These are phyloP conservation scores for Deroplatys truncata DNA, from an alignment of 2,888 invertebrate species.

Conservation along the genomic window DNA sequence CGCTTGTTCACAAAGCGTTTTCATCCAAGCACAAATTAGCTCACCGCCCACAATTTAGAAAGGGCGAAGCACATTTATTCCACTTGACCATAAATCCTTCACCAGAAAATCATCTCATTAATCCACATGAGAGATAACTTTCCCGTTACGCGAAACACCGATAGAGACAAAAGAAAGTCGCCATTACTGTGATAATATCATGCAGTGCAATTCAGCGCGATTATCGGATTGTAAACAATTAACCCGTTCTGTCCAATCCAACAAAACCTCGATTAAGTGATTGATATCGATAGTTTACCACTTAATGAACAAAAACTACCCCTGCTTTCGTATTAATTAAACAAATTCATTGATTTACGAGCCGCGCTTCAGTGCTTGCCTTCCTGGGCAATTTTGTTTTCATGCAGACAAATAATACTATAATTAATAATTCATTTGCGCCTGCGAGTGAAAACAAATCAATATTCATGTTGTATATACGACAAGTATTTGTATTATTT, in stretches of 20 bases:
- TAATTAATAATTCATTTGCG: not conserved
- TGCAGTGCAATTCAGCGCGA: not conserved
- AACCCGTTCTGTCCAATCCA: not conserved
- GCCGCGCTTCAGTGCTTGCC: not conserved
- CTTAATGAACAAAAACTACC: not conserved
- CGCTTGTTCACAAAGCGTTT: not conserved
- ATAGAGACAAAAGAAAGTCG: not conserved
- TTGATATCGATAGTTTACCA: not conserved
- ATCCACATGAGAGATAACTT: not conserved
- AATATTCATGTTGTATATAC: not conserved
- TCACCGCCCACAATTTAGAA: not conserved
- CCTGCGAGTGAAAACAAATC: not conserved
- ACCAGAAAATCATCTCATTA: not conserved
- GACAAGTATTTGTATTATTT: not conserved
- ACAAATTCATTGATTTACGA: not conserved
- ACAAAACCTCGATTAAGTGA: not conserved
- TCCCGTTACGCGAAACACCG: too few relatives aligned
- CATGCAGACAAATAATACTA: not conserved
- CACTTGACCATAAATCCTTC: not conserved
- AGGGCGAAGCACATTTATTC: not conserved
- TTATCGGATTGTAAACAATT: constrained; percentile 2
- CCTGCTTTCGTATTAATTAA: not conserved
- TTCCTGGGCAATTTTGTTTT: not conserved
- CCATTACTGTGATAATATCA: not conserved
- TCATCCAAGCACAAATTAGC: not conserved